Percentiles rank a stretch among this genome's conserved stretches.
Evolutionary conservation across 2,888 invertebrate species (phyloP).

Genomic region (Melangyna quadrimaculata): DNA sequence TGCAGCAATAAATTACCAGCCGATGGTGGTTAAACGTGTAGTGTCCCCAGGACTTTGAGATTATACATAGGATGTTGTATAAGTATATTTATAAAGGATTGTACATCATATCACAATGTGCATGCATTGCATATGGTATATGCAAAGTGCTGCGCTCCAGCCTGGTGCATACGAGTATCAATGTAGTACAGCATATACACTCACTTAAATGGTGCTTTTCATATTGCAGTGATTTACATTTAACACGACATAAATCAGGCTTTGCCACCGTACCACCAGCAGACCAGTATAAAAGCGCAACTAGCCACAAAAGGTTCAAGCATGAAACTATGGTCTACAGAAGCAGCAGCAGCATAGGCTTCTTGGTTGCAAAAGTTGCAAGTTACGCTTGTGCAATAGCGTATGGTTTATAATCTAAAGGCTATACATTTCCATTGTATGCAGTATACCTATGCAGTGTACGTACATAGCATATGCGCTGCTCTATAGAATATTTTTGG

Average conservation of each 20-base stretch:
- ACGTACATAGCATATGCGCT: constrained; percentile 13
- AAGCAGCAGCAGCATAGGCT: constrained; percentile 30
- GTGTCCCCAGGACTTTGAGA: constrained; percentile 60
- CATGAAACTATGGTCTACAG: constrained; percentile 18
- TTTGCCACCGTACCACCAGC: constrained; percentile 73
- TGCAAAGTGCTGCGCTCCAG: constrained; percentile 64
- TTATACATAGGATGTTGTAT: no score
- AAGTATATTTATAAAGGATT: constrained; percentile 10
- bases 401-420: constrained; percentile 16
- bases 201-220: constrained; percentile 74
- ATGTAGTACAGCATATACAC: constrained; percentile 47
- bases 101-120: constrained; percentile 52
- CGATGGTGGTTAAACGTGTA: constrained; percentile 69
- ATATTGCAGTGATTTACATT: constrained; percentile 76
- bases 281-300: constrained; percentile 34
- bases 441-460: no score
- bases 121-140: constrained; percentile 25
- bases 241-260: constrained; percentile 77
- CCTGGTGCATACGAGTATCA: constrained; percentile 29
- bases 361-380: constrained; percentile 32
- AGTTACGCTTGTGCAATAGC: constrained; percentile 2
- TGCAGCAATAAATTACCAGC: constrained; percentile 63
- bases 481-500: constrained; percentile 1
- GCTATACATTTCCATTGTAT: constrained; percentile 38
- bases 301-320: constrained; percentile 37